A percentile compares a stretch with the other conserved stretches of the same genome.
Conservation (phyloP, 2,888 invertebrate species). For the Serripes groenlandicus region DNA sequence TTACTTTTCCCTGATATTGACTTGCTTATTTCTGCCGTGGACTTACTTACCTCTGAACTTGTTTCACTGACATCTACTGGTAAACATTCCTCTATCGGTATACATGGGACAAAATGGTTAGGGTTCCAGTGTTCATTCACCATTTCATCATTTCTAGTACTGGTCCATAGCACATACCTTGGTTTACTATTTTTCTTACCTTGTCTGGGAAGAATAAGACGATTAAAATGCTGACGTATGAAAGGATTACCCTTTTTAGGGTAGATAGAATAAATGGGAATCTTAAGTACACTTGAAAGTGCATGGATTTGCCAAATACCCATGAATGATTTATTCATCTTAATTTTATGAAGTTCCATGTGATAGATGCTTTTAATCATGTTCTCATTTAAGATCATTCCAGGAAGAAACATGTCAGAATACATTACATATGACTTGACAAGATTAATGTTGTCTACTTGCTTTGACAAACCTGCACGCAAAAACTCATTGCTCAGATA, state of each 20-base stretch:
- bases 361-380: background rate
- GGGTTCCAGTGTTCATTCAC: background rate
- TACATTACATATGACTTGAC: background rate
- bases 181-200: background rate
- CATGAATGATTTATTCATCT: conserved; percentile 5
- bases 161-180: background rate
- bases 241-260: conserved; percentile 36
- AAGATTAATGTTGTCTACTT: background rate
- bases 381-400: background rate
- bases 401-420: background rate
- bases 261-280: conserved; percentile 32
- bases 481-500: conserved; percentile 22
- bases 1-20: too few species aligned
- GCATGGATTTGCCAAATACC: conserved; percentile 14
- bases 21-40: too few species aligned
- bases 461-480: too few species aligned
- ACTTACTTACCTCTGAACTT: too few species aligned
- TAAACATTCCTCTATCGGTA: too few species aligned
- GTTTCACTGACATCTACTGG: too few species aligned
- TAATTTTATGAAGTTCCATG: background rate
- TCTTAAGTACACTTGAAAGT: conserved; percentile 35
- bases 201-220: conserved; percentile 23
- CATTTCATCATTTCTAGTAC: background rate
- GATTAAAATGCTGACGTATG: conserved; percentile 26
- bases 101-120: background rate